Base-by-base conservation (phyloP, 53 echinoderm and acorn worm genomes). In the Paelopatides confundens region DNA sequence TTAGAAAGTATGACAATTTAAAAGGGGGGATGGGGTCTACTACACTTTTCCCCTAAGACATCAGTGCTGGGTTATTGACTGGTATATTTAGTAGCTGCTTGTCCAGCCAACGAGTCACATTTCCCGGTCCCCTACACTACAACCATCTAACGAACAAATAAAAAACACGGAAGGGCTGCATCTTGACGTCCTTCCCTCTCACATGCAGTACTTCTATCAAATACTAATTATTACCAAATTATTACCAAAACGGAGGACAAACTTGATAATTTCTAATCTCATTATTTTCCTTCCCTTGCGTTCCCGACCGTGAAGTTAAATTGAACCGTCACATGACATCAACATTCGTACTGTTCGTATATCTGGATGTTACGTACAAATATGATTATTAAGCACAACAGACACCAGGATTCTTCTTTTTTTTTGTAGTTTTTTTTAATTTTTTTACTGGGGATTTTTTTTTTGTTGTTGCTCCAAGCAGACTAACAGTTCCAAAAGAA, bases 181-280 rank as follows among this genome's bases (percentile, higher is more conserved):
- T 48, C 2, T 14, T 14, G 14, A 48, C n/a, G n/a, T n/a, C n/a
- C n/a, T 54, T 17, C 18, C 71, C 46, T 46, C 46, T 71, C 71
- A 71, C 39, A 40, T 71, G 24, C 71, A 71, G 71, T 71, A 71
- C 71, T 71, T n/a, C 38, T 71, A 71, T 46, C 38, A 71, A 71
- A 71, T 71, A 39, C 71, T 46, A 38, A 38, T 40, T 39, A 71
- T 71, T 71, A 40, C 71, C 58, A 17, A 54, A 54, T 5, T n/a
- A n/a, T n/a, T n/a, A n/a, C n/a, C n/a, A n/a, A 54, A 21, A 21
- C 14, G 58, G 18, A 23, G 58, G 18, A 18, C 21, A 54, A 54
- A 54, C 21, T 54, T 12, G 46, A 39, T 71, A 46, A 40, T 5
- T 71, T 46, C 46, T 5, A 26, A 26, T 40, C 3, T 46, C 71